Conservation (phyloP, 2,113 vertebrate species). For the Pseudolaguvia tuberculata region DNA sequence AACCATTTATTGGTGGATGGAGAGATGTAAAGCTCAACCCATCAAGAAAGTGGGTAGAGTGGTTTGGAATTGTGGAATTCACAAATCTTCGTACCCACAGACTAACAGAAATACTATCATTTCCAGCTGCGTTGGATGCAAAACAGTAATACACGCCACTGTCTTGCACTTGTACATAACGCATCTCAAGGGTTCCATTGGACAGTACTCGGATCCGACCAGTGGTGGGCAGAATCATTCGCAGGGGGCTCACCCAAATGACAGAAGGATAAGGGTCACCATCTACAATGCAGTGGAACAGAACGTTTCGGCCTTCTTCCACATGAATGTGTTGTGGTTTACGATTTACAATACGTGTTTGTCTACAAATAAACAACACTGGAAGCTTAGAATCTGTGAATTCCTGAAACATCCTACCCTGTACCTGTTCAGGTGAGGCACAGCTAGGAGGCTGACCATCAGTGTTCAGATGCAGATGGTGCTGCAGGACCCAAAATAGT, state of each 20-base stretch:
- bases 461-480: conserved; percentile 63
- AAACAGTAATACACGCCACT: conserved; percentile 75
- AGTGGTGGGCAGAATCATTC: conserved; percentile 50
- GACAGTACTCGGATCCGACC: conserved; percentile 70
- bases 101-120: conserved; percentile 68
- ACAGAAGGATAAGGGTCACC: conserved; percentile 75
- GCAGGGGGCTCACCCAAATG: conserved; percentile 73
- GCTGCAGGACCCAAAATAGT: conserved; percentile 75
- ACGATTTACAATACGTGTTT: conserved; percentile 65
- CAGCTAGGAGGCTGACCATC: conserved; percentile 65
- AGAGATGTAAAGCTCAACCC: conserved; percentile 58
- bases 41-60: conserved; percentile 46
- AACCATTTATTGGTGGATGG: conserved; percentile 43
- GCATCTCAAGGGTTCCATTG: conserved; percentile 78
- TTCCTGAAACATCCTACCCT: conserved; percentile 67
- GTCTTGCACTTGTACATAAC: conserved; percentile 72
- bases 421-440: conserved; percentile 59
- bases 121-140: conserved; percentile 77
- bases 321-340: conserved; percentile 61
- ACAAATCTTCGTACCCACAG: conserved; percentile 66
- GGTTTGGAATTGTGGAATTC: conserved; percentile 52
- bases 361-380: conserved; percentile 72
- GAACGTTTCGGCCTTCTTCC: conserved; percentile 70
- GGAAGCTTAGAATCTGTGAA: conserved; percentile 66
- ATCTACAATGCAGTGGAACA: conserved; percentile 72